Base-by-base conservation (phyloP, 2,113 vertebrate genomes). In the Catharus minimus region DNA sequence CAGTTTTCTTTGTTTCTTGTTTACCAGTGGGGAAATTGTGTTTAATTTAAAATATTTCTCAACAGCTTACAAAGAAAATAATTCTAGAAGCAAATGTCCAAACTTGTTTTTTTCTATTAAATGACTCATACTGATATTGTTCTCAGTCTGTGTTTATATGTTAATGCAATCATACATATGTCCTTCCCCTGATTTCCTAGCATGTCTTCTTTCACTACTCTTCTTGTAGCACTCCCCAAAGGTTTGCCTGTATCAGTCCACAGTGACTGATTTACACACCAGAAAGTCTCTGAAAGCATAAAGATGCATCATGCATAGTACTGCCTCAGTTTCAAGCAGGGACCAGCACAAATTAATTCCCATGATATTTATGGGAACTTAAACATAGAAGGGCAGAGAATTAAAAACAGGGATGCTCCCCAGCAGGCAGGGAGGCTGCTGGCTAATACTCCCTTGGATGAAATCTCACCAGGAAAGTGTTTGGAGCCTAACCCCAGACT, bases 301-400 rank as follows among this genome's bases (percentile, higher is more conserved):
- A 94, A 95, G 92, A 96, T 95, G 94, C 93, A 95, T 96, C 94
- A 93, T 93, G 88, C 88, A 93, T 93, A 93, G 81, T 58, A 57
- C 49, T 91, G 91, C 62, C 49, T 92, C 73, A 65, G 83, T 91
- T 89, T 90, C 89, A 92, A 94, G 74, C 86, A 76, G 77, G 80
- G 89, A 90, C 93, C 92, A 82, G 91, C 82, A 93, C 94, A 96
- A 96, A 97, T 96, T 95, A 96, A 96, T 96, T 96, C 95, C 96
- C 96, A 96, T 92, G 95, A 95, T 96, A 96, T 94, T 93, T 90
- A 91, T 91, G 86, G 85, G 66, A 92, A 89, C 68, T 94, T 96
- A 94, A 92, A 92, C 87, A 41, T 62, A 73, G 7, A 76, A 33
- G 36, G 49, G 50, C 26, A 72, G 28, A 89, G 76, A 87, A 88